These are phyloP conservation scores for Osmoderma eremita DNA, from an alignment of 2,888 invertebrate genomes.

Conservation along the genomic window DNA sequence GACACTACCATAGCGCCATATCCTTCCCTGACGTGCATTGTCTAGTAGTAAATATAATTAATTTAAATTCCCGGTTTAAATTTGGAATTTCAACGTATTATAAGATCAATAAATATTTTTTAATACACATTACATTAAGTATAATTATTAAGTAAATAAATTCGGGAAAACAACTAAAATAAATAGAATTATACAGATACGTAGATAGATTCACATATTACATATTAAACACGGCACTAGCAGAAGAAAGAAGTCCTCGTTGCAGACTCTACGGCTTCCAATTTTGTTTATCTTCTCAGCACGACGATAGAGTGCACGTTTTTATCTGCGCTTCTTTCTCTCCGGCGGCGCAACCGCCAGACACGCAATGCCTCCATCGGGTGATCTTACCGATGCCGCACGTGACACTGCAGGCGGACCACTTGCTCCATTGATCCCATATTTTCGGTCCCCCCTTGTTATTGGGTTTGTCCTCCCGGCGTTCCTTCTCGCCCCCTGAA, in stretches of 20 bases:
- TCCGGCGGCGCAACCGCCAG: conserved; percentile 62
- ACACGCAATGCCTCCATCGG: conserved; percentile 65
- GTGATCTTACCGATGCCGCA: conserved; percentile 63
- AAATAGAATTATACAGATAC: conserved; percentile 8
- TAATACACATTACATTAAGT: neutral
- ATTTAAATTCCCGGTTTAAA: neutral
- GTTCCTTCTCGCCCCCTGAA: conserved; percentile 39
- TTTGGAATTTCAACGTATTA: neutral
- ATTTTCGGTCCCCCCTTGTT: conserved; percentile 56
- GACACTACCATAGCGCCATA: no score
- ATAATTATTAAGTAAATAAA: conserved; percentile 1
- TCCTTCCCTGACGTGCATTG: neutral
- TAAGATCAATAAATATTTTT: neutral
- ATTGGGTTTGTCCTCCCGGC: conserved; percentile 36
- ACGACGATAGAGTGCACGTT: conserved; percentile 63
- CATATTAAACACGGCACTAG: neutral
- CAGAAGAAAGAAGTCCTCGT: neutral
- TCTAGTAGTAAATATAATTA: neutral
- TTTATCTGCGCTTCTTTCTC: conserved; percentile 67
- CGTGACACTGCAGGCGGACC: conserved; percentile 64
- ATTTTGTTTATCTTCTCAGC: conserved; percentile 47
- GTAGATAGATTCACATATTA: neutral
- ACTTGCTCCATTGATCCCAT: conserved; percentile 66
- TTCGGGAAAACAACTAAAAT: neutral
- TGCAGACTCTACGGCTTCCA: neutral